A percentile compares a stretch with the other conserved stretches of the same genome.
These are phyloP conservation scores for Elegia similella DNA, from an alignment of 2,888 invertebrate species.

Conservation along the genomic window DNA sequence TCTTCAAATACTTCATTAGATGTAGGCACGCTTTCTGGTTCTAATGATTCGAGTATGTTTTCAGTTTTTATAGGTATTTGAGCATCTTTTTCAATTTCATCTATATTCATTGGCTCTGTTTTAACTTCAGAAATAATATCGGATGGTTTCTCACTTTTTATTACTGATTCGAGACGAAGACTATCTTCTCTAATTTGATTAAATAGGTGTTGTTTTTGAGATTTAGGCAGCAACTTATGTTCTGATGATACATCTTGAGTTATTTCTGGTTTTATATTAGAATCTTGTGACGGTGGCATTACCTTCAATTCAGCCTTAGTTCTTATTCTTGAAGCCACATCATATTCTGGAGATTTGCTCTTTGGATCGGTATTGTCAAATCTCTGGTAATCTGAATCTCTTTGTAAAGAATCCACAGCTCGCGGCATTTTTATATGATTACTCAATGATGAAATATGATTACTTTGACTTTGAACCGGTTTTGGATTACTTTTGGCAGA, in stretches of 20 bases:
- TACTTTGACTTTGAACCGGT: conserved; percentile 36
- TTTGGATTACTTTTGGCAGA: conserved; percentile 39
- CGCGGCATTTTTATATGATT: conserved; percentile 85
- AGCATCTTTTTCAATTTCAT: conserved; percentile 83
- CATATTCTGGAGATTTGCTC: conserved; percentile 69
- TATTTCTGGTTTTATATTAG: conserved; percentile 41
- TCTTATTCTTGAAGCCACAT: conserved; percentile 87
- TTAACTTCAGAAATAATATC: conserved; percentile 83
- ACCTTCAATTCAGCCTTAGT: conserved; percentile 93
- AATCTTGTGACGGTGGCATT: conserved; percentile 69
- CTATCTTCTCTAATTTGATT: conserved; percentile 74
- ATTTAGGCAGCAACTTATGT: conserved; percentile 64
- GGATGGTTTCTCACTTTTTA: conserved; percentile 82
- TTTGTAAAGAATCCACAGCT: conserved; percentile 85
- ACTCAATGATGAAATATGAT: conserved; percentile 35
- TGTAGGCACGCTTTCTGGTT: conserved; percentile 33
- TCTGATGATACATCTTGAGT: conserved; percentile 38
- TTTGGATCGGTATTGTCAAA: conserved; percentile 52
- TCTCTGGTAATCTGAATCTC: conserved; percentile 68
- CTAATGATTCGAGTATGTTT: conserved; percentile 45
- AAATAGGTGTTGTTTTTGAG: conserved; percentile 68
- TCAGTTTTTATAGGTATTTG: conserved; percentile 67
- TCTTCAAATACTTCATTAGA: conserved; percentile 38
- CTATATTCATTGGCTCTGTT: conserved; percentile 85
- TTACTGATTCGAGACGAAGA: conserved; percentile 77